Evolutionary conservation across 1,140 invertebrate genomes (phyloP), one percentile per base, ranked within the genome.

Genomic region (Homarus americanus): DNA sequence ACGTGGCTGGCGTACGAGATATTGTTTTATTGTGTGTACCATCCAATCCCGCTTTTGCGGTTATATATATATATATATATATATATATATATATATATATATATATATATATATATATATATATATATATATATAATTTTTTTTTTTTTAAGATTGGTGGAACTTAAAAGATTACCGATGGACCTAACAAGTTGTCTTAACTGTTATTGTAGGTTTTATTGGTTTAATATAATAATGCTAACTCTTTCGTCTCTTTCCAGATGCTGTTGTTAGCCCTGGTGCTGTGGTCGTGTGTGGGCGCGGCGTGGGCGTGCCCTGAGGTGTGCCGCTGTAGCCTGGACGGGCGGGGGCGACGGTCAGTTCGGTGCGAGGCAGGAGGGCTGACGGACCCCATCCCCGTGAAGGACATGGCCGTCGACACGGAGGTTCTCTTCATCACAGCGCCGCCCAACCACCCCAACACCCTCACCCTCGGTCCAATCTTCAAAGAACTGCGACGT

Each of bases 391-490:
- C 95, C 28, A 75, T 92, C 32, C 92, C 92, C 24, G 86, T 92
- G 10, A 63, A 76, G 53, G 82, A 83, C 49, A 89, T 92, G 89
- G 88, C 79, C 0, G 38, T 41, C 0, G 80, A 91, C 41, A 89
- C 90, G 24, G 92, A 97, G 94, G 95, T 97, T 2, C 94, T 97
- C 49, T 94, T 96, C 87, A 96, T 97, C 66, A 95, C 96, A 0
- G 96, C 97, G 0, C 96, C 97, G 1, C 94, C 95, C 32, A 94
- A 95, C 49, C 94, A 95, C 90, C 95, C 95, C 20, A 97, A 97
- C 93, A 94, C 94, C 76, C 94, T 97, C 15, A 96, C 96, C 1
- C 96, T 97, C 88, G 96, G 97, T 2, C 96, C 97, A 36, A 96
- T 97, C 73, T 97, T 97, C 93, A 95, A 95, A 17, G 95, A 95